These are phyloP conservation scores for Scaptomyza parva DNA, from an alignment of 2,888 invertebrate species.

Conservation along the genomic window DNA sequence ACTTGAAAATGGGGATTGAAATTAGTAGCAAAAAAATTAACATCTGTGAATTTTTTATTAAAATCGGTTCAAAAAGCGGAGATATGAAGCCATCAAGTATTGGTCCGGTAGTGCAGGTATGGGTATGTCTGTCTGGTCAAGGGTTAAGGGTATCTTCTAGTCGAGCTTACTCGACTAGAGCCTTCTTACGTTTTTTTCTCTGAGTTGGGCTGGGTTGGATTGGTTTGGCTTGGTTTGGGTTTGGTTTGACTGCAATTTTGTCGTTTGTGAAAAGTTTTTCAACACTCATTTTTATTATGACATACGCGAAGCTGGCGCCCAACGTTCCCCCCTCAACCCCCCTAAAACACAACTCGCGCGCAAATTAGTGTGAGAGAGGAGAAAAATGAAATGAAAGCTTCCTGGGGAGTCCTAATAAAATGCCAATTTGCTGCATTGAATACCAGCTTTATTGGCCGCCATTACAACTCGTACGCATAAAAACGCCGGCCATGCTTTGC, in stretches of 20 bases:
- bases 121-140: too few relatives aligned
- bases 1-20: too few relatives aligned
- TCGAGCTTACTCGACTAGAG: too few relatives aligned
- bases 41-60: too few relatives aligned
- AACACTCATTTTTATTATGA: constrained; percentile 79
- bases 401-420: constrained; percentile 69
- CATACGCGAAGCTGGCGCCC: constrained; percentile 56
- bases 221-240: too few relatives aligned
- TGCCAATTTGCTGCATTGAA: constrained; percentile 79
- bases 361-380: constrained; percentile 57
- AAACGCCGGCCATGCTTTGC: constrained; percentile 58
- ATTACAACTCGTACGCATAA: constrained; percentile 79
- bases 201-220: too few relatives aligned
- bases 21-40: too few relatives aligned
- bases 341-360: constrained; percentile 29
- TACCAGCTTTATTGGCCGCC: constrained; percentile 75
- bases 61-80: too few relatives aligned
- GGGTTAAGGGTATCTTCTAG: too few relatives aligned
- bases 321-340: background rate
- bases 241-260: constrained; percentile 65
- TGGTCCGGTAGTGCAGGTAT: too few relatives aligned
- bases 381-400: constrained; percentile 3
- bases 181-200: too few relatives aligned
- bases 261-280: constrained; percentile 79
- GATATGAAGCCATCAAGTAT: too few relatives aligned